phyloP scores from a whole-genome alignment of 2,888 invertebrate species.

The Synergus umbraculus region DNA sequence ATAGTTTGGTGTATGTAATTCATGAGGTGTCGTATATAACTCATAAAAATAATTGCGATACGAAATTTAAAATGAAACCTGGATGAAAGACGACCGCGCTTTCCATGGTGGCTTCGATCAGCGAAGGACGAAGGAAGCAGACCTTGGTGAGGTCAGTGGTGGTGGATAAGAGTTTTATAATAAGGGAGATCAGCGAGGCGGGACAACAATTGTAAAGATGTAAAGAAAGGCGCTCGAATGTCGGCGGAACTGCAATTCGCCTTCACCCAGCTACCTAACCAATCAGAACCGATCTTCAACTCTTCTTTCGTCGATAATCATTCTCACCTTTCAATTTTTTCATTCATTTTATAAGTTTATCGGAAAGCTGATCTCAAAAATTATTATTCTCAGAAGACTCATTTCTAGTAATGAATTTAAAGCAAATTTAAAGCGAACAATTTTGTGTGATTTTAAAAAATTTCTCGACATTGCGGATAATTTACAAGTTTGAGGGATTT shows the following conservation, averaged over 20 bases:
- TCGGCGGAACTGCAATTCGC: slow-evolving; percentile 59
- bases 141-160: slow-evolving; percentile 37
- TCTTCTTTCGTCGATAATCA: not conserved
- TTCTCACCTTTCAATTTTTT: not conserved
- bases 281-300: slow-evolving; percentile 68
- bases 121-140: not conserved
- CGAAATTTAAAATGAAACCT: not conserved
- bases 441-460: too few relatives aligned
- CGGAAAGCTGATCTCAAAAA: too few relatives aligned
- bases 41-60: slow-evolving; percentile 16
- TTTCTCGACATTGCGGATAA: too few relatives aligned
- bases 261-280: slow-evolving; percentile 69
- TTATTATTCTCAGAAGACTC: too few relatives aligned
- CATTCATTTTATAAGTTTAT: not conserved
- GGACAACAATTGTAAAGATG: slow-evolving; percentile 45
- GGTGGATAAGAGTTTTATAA: slow-evolving; percentile 46
- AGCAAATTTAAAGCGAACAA: too few relatives aligned
- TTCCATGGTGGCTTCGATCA: not conserved
- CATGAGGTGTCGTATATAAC: slow-evolving; percentile 14
- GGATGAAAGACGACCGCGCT: slow-evolving; percentile 12
- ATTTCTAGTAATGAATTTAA: too few relatives aligned
- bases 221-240: slow-evolving; percentile 44
- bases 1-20: not conserved
- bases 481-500: too few relatives aligned
- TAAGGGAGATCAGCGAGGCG: slow-evolving; percentile 46